Percentiles rank a stretch among this genome's conserved stretches.
phyloP scores from a whole-genome alignment of 2,888 invertebrate species.

The Epinotia bilunana region DNA sequence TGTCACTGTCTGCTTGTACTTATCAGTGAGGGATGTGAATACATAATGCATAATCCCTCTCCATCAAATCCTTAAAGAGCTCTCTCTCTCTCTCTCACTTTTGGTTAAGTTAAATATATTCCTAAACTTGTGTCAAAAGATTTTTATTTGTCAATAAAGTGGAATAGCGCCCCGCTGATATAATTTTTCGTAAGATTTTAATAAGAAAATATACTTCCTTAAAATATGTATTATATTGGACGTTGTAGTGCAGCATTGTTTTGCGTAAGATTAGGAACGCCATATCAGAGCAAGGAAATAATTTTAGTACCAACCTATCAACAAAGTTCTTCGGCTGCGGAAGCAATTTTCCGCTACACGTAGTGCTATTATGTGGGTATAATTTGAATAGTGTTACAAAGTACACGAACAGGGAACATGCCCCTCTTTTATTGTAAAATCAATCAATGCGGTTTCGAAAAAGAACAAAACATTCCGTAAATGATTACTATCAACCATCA shows the following conservation, averaged over 20 bases:
- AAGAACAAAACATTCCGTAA: no score
- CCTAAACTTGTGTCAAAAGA: neutral
- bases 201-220: no score
- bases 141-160: no score
- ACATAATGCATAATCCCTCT: neutral
- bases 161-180: no score
- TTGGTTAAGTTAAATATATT: neutral
- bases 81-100: no score
- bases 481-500: no score
- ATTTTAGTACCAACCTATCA: conserved; percentile 26
- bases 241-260: neutral
- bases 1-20: no score
- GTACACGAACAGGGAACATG: conserved; percentile 8
- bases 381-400: conserved; percentile 39
- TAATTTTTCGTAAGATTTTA: no score
- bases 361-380: conserved; percentile 21
- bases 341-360: conserved; percentile 43
- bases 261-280: neutral
- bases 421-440: neutral
- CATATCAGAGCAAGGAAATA: conserved; percentile 11
- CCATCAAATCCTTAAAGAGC: no score
- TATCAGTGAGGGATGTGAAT: neutral
- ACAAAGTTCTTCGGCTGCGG: conserved; percentile 33
- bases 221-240: neutral
- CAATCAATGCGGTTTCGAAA: neutral